Evolutionary conservation across 2,113 vertebrate genomes (phyloP), one percentile per base, ranked within the genome.

Genomic region (Todiramphus saurophagus): DNA sequence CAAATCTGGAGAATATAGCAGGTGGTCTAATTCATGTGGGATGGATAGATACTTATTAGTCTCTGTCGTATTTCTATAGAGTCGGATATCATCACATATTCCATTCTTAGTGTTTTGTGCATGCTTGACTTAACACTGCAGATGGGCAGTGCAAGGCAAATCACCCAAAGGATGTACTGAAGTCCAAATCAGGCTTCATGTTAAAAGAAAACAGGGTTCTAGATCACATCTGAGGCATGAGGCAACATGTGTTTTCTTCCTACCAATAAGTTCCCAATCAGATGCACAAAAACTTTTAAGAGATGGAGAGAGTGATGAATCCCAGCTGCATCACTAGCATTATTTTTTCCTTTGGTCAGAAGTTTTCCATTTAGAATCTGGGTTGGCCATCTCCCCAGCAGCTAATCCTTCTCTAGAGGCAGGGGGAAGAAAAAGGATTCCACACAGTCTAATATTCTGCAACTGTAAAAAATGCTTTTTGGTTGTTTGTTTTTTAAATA

Each of bases 291-390:
- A 81, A 20, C 74, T 55, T 77, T 14, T 64, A 48, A 72, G 83
- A 62, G 76, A 18, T 48, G 50, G 43, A 88, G 60, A 79, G 15
- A 0, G 0, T 84, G 90, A 97, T 89, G 95, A 94, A 90, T 93
- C 80, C 88, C 96, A 96, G 92, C 83, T 96, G 88, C 58, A n/a
- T n/a, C 69, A 78, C 80, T 80, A 83, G 62, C 14, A 5, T 37
- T 93, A 11, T 62, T 87, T 94, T 90, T 87, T 66, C 69, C 69
- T 84, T 89, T 64, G 66, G 56, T 83, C 56, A 50, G 37, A 58
- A 90, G 56, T 91, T 96, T 94, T 92, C 88, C 72, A 86, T 78
- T 90, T 72, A 78, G 80, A 79, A 96, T 96, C 93, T 92, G 60
- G 33, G 51, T 41, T 96, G 96, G 95, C 96, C 64, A 89, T 92